Evolutionary conservation across 2,113 vertebrate species (phyloP), one percentile per base, ranked within the genome.

Genomic region (Sinocyclocheilus rhinocerous): DNA sequence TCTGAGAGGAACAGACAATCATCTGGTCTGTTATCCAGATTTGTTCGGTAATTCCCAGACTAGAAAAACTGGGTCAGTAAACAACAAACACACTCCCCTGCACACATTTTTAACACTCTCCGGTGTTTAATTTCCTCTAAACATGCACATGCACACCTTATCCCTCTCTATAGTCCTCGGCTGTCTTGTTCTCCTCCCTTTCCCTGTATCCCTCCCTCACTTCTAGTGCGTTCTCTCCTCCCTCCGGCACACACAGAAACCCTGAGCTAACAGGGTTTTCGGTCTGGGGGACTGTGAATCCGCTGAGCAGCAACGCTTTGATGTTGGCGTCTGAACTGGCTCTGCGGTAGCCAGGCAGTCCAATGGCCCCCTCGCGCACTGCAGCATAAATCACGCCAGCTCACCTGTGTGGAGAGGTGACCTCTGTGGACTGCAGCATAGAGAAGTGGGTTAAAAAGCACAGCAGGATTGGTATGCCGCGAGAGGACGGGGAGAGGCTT

Each of bases 1-100:
- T 24, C 18, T n/a, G 69, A 26, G 15, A 65, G 69, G 45, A 12
- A 33, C 36, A 22, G n/a, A 63, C 59, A 82, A 59, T 78, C 81
- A 88, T 79, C 84, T 87, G 86, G 57, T 36, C 81, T n/a, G 55
- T 85, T 83, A 57, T 73, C 67, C 83, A 77, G 67, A 83, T 85
- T 75, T 79, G 81, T 86, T 65, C 52, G 48, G 80, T 55, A 87
- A 89, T 63, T 88, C 84, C 83, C 83, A 81, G 77, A 82, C 73
- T 72, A 85, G 26, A 57, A 75, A 77, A 77, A 55, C 73, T 91
- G 79, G 89, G 89, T 90, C 85, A 88, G 89, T 86, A 89, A 89
- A 84, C 69, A 90, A 86, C 84, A 86, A 33, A 72, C 72, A 79
- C 24, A 63, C 61, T 63, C 11, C 45, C 22, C 77, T 11, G 33